Evolutionary conservation across 2,888 invertebrate genomes (phyloP).

Genomic region (Meganola albula): DNA sequence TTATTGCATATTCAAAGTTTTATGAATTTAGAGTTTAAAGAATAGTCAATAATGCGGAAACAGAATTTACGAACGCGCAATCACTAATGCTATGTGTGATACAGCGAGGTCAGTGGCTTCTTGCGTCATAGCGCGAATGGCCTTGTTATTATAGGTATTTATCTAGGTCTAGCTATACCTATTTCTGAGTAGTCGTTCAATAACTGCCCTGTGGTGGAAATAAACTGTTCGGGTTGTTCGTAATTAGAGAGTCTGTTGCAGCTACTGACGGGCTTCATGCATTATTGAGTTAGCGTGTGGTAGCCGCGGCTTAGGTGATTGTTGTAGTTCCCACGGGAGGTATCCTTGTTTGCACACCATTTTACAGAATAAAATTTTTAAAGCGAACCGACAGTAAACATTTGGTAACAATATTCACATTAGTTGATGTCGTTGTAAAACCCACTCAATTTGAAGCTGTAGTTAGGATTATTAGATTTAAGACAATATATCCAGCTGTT

Average conservation of each 20-base stretch:
- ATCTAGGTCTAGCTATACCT: slow-evolving; percentile 36
- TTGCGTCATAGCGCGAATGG: slow-evolving; percentile 56
- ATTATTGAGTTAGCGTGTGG: slow-evolving; percentile 57
- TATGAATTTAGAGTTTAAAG: slow-evolving; percentile 32
- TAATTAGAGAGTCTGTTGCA: slow-evolving; percentile 55
- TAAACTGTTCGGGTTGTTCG: slow-evolving; percentile 47
- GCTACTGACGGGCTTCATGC: slow-evolving; percentile 50
- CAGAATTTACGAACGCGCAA: slow-evolving; percentile 56
- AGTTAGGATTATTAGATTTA: too few species aligned
- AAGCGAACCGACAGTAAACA: slow-evolving; percentile 12
- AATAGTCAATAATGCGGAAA: slow-evolving; percentile 59
- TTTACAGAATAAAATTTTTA: slow-evolving; percentile 34
- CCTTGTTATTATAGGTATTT: slow-evolving; percentile 53
- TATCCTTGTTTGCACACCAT: slow-evolving; percentile 31
- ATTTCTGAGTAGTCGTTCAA: slow-evolving; percentile 52
- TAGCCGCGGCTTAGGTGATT: slow-evolving; percentile 44
- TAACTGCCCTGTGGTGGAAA: slow-evolving; percentile 59
- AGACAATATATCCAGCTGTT: too few species aligned
- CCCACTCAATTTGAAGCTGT: too few species aligned
- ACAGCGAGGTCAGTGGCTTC: slow-evolving; percentile 56
- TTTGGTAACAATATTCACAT: too few species aligned
- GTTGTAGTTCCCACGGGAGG: slow-evolving; percentile 62
- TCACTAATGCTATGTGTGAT: slow-evolving; percentile 37
- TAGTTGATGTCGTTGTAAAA: too few species aligned
- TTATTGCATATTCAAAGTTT: slow-evolving; percentile 45